Percentiles rank a stretch among this genome's conserved stretches.
These are phyloP conservation scores for Cherax destructor DNA, from an alignment of 1,140 invertebrate species.

Conservation along the genomic window DNA sequence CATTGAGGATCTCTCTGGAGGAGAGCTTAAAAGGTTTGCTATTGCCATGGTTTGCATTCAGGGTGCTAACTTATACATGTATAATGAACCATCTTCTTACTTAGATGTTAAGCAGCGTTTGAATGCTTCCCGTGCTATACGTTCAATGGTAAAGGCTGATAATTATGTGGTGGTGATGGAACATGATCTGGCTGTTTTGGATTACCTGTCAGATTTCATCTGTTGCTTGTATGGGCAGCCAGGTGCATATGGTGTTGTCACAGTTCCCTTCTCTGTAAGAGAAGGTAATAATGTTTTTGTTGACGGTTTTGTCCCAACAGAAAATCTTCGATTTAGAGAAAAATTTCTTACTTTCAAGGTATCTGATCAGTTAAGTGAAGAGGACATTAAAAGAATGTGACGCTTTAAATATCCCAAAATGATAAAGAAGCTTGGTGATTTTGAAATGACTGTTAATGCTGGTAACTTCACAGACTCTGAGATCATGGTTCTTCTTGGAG, in stretches of 20 bases:
- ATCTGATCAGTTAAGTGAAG: conserved; percentile 96
- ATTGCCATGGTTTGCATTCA: conserved; percentile 99
- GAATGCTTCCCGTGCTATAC: conserved; percentile 95
- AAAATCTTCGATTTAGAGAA: conserved; percentile 98
- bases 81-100: conserved; percentile 99
- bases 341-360: conserved; percentile 98
- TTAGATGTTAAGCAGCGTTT: conserved; percentile 99
- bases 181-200: conserved; percentile 98
- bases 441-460: conserved; percentile 81
- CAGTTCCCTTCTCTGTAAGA: conserved; percentile 99
- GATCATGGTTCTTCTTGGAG: conserved; percentile 98
- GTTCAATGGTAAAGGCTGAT: conserved; percentile 85
- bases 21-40: conserved; percentile 98
- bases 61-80: conserved; percentile 99
- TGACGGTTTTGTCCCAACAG: conserved; percentile 99
- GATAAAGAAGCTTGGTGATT: conserved; percentile 80
- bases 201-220: conserved; percentile 99
- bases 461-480: conserved; percentile 99
- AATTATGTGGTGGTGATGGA: conserved; percentile 99
- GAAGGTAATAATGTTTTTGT: conserved; percentile 99
- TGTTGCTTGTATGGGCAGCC: conserved; percentile 99
- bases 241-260: conserved; percentile 99
- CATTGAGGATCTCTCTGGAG: conserved; percentile 94
- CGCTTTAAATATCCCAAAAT: conserved; percentile 87
- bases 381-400: conserved; percentile 84